Percentiles rank a stretch among this genome's conserved stretches.
These are phyloP conservation scores for Lonchura striata DNA, from an alignment of 2,113 vertebrate species.

Conservation along the genomic window DNA sequence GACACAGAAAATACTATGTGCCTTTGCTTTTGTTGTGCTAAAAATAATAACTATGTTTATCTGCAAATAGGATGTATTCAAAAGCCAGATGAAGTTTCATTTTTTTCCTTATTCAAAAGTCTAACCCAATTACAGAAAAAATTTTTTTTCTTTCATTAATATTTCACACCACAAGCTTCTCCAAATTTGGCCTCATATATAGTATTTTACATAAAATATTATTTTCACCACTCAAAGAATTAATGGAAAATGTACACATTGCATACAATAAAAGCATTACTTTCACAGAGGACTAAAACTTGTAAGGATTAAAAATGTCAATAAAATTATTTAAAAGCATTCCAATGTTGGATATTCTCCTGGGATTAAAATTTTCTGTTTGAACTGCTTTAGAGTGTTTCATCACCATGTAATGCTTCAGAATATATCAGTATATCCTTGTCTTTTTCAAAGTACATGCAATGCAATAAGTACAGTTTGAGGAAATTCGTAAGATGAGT, in stretches of 20 bases:
- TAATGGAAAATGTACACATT: background rate
- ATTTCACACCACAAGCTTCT: background rate
- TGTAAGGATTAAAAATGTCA: background rate
- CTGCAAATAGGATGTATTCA: background rate
- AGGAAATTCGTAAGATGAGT: background rate
- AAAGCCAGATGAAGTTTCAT: background rate
- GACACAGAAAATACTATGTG: background rate
- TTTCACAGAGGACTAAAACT: background rate
- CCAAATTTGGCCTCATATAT: background rate
- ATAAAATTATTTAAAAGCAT: background rate
- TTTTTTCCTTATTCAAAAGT: background rate
- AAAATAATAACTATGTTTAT: background rate
- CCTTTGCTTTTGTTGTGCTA: background rate
- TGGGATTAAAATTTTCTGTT: background rate
- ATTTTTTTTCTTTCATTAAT: background rate
- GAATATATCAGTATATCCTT: background rate
- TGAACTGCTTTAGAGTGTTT: background rate
- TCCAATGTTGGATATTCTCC: background rate
- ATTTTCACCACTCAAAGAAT: background rate
- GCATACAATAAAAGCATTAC: accelerated
- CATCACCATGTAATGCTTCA: background rate
- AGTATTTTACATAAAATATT: background rate
- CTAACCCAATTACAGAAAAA: background rate
- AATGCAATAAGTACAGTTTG: background rate
- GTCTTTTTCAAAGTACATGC: background rate